phyloP scores from a whole-genome alignment of 2,113 vertebrate species.

The Gallinago undulata region DNA sequence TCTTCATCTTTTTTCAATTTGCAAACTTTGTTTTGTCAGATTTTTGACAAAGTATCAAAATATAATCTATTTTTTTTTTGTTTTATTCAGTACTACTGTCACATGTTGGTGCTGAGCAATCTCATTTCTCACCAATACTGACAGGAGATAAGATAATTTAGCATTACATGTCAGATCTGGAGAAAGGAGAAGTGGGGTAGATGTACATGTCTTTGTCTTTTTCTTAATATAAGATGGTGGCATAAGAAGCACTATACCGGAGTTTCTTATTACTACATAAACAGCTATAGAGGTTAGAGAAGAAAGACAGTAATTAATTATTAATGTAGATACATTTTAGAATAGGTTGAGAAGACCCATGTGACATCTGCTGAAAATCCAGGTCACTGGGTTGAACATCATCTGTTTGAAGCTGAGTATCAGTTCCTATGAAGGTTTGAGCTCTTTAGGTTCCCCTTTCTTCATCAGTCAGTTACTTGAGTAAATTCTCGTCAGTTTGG shows the following conservation, averaged over 20 bases:
- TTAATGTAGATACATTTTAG: neutral
- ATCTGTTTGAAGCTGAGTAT: neutral
- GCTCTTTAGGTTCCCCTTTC: neutral
- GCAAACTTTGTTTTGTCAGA: neutral
- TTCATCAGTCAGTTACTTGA: neutral
- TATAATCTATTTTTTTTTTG: neutral
- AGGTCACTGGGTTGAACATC: neutral
- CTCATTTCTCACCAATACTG: neutral
- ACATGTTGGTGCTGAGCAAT: neutral
- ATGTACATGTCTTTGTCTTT: neutral
- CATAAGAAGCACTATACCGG: neutral
- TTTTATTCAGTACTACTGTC: neutral
- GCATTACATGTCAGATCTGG: neutral
- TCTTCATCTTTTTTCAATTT: neutral
- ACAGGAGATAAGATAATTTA: neutral
- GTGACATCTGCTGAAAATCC: neutral
- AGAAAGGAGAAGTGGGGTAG: neutral
- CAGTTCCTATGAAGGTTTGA: neutral
- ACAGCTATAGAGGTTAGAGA: neutral
- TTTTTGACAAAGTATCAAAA: neutral
- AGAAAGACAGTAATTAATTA: neutral
- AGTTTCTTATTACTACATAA: neutral
- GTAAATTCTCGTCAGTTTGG: neutral
- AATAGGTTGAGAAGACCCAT: neutral
- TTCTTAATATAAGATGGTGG: neutral